phyloP scores from a whole-genome alignment of 2,888 invertebrate species.

The Digitonthophagus gazella region DNA sequence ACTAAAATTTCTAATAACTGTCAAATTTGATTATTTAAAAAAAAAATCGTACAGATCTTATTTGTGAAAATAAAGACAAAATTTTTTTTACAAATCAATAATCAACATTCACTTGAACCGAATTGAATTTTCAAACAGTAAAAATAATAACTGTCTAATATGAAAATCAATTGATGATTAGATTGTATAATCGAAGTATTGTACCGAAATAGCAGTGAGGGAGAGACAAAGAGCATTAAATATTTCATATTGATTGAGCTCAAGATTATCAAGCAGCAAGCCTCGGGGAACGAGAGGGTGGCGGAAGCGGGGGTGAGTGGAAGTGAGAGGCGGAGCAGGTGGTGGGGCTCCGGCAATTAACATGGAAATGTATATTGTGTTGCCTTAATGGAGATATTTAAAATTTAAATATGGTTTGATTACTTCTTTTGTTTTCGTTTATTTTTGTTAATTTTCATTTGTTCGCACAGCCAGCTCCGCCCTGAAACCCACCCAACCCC shows the following conservation, averaged over 20 bases:
- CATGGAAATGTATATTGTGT: conserved; percentile 50
- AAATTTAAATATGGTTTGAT: conserved; percentile 51
- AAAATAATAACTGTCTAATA: too few species aligned
- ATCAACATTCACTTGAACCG: too few species aligned
- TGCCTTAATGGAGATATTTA: conserved; percentile 50
- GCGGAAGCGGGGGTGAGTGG: conserved; percentile 41
- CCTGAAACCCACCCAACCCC: not conserved
- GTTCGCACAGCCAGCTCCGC: conserved; percentile 36
- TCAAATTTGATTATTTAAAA: too few species aligned
- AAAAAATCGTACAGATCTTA: too few species aligned
- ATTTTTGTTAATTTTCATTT: conserved; percentile 40
- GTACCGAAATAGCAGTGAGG: not conserved
- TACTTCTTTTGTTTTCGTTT: conserved; percentile 50
- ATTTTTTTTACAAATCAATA: too few species aligned
- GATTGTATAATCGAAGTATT: too few species aligned
- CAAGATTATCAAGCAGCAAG: conserved; percentile 36
- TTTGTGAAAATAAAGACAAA: too few species aligned
- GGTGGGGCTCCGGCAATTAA: conserved; percentile 44
- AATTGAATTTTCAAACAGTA: too few species aligned
- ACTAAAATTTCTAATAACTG: too few species aligned
- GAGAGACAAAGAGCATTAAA: conserved; percentile 30
- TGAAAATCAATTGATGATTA: too few species aligned
- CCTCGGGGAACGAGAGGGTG: conserved; percentile 43
- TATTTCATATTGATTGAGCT: conserved; percentile 39
- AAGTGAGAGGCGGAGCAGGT: conserved; percentile 38